Percentiles rank a stretch among this genome's conserved stretches.
phyloP scores from a whole-genome alignment of 2,888 invertebrate species.

The Ochlodes sylvanus region DNA sequence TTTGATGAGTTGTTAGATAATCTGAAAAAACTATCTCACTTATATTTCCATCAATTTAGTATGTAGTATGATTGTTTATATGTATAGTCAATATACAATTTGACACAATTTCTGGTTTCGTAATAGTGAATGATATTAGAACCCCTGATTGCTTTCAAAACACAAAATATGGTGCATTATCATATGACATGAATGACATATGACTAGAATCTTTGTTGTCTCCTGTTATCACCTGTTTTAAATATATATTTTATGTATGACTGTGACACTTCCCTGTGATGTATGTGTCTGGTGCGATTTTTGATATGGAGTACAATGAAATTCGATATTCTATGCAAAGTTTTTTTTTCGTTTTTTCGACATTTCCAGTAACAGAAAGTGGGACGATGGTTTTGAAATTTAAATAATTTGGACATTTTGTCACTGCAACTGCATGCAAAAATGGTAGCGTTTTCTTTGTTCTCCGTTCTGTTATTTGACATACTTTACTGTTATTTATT shows the following conservation, averaged over 20 bases:
- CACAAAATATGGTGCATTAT: too few species aligned
- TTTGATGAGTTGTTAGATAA: too few species aligned
- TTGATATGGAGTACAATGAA: slow-evolving; percentile 19
- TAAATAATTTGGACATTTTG: slow-evolving; percentile 19
- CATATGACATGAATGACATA: too few species aligned
- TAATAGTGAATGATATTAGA: too few species aligned
- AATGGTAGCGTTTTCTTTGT: slow-evolving; percentile 17
- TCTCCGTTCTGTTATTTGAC: slow-evolving; percentile 12
- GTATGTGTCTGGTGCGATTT: slow-evolving; percentile 2
- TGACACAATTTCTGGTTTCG: too few species aligned
- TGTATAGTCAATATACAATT: too few species aligned
- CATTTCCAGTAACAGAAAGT: slow-evolving; percentile 17
- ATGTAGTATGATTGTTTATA: too few species aligned
- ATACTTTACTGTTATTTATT: background rate
- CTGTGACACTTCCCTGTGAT: slow-evolving; percentile 6
- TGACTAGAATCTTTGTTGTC: background rate
- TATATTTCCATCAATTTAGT: too few species aligned
- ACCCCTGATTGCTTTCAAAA: too few species aligned
- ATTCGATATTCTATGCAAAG: slow-evolving; percentile 17
- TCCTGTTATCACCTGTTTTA: background rate
- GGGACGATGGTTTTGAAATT: slow-evolving; percentile 14
- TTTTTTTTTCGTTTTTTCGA: slow-evolving; percentile 20
- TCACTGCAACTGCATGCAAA: slow-evolving; percentile 9
- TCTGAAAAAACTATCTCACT: too few species aligned
- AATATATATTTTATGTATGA: slow-evolving; percentile 5